A percentile compares a stretch with the other conserved stretches of the same genome.
Evolutionary conservation across 2,113 vertebrate genomes (phyloP).

Genomic region (Henicopernis longicauda): DNA sequence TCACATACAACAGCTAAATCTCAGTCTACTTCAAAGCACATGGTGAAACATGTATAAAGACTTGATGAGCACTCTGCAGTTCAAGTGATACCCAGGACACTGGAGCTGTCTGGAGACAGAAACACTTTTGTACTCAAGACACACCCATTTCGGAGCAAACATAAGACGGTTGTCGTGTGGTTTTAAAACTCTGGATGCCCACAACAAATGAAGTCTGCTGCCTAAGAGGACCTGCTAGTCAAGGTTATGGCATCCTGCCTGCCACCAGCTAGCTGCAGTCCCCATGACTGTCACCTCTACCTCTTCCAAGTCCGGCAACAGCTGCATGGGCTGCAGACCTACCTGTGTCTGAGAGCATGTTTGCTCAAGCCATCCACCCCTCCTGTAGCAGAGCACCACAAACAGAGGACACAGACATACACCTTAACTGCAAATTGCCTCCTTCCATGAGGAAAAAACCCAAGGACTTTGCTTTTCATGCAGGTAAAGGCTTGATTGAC

Average conservation of each 20-base stretch:
- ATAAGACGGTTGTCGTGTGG: neutral
- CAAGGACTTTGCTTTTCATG: neutral
- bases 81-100: neutral
- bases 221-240: neutral
- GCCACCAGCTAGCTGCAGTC: neutral
- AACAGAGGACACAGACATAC: neutral
- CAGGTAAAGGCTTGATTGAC: neutral
- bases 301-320: neutral
- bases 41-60: neutral
- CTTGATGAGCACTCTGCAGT: neutral
- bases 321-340: neutral
- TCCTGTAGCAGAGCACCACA: neutral
- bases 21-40: neutral
- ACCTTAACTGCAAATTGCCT: neutral
- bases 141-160: neutral
- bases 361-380: neutral
- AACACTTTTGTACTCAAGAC: neutral
- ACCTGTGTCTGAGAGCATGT: neutral
- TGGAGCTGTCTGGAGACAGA: neutral
- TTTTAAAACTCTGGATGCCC: neutral
- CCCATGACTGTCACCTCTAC: neutral
- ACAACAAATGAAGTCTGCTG: neutral
- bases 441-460: neutral
- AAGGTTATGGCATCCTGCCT: neutral
- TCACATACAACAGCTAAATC: neutral